Percentiles rank a stretch among this genome's conserved stretches.
These are phyloP conservation scores for Phenacoccus solenopsis DNA, from an alignment of 1,140 invertebrate species.

Conservation along the genomic window DNA sequence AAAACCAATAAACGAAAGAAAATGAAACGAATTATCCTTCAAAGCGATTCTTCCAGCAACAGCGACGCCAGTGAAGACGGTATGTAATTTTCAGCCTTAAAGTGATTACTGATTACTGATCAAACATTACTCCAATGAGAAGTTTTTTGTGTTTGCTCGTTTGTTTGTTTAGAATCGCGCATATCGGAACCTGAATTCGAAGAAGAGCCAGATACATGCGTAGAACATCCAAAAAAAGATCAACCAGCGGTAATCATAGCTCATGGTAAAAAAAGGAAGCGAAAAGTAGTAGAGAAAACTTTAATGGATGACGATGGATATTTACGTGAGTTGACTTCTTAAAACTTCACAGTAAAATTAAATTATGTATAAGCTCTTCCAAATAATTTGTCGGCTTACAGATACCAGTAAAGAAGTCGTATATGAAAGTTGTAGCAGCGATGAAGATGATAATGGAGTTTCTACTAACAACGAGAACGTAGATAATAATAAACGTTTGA, in stretches of 20 bases:
- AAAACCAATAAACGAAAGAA: not conserved
- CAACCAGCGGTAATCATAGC: not conserved
- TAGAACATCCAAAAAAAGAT: not conserved
- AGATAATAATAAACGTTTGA: not conserved
- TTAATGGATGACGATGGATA: not conserved
- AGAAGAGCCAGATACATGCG: not conserved
- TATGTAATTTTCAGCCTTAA: no score
- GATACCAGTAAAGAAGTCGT: slow-evolving; percentile 4
- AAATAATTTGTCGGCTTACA: not conserved
- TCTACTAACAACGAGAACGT: not conserved
- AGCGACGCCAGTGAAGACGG: not conserved
- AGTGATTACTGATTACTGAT: no score
- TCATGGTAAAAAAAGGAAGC: slow-evolving; percentile 10
- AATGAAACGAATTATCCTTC: not conserved
- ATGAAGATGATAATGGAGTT: not conserved
- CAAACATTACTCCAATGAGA: no score
- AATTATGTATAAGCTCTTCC: not conserved
- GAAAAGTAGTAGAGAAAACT: not conserved
- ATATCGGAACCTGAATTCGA: not conserved
- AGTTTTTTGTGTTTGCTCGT: no score
- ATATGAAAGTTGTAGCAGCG: slow-evolving; percentile 5
- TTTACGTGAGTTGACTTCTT: not conserved
- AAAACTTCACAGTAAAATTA: not conserved
- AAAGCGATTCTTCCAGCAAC: not conserved
- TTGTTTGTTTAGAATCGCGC: not conserved